Base-by-base conservation (phyloP, 1,140 invertebrate genomes). In the Amphibalanus amphitrite region DNA sequence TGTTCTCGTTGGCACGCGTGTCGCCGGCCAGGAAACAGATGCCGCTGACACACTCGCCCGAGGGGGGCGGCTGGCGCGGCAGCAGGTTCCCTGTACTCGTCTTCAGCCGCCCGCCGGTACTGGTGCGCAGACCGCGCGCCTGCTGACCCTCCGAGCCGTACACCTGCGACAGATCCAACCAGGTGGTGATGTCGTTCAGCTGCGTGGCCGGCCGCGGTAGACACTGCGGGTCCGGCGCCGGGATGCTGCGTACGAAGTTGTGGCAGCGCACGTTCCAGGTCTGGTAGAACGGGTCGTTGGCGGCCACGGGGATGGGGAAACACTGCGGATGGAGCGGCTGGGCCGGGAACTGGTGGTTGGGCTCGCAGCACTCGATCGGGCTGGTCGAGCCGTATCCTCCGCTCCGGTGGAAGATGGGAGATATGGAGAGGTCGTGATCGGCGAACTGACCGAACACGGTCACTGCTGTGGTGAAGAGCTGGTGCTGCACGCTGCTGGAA, bases 321-420 rank as follows among this genome's bases (percentile, higher is more conserved):
- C 76, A 77, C 67, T 77, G 74, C 23, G 76, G 76, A 74, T 77
- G 76, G 69, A 71, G 72, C 75, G 70, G 28, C 76, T 72, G n/a
- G 72, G 38, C 29, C 81, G 81, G 29, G 77, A 73, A 3, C 78
- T 75, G 1, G 86, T 79, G 0, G 89, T 74, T 83, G 28, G 83
- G 79, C 0, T 86, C 85, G 78, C 90, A 92, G 76, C 90, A 92
- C 67, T 82, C 81, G 1, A 76, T 76, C 59, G 38, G 38, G 6
- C 6, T 8, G 6, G 17, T 6, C 17, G 6, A 8, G 38, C 38
- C 38, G 38, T 38, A 6, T 6, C 6, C 6, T 38, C 38, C 38
- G 6, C 17, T 17, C 6, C 38, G 38, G 6, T 38, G 38, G 38
- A 38, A 38, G 38, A 38, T 38, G 38, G 38, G 38, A 6, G 38